Base-by-base conservation (phyloP, 2,797 vertebrate genomes). In the Vespertilio murinus region DNA sequence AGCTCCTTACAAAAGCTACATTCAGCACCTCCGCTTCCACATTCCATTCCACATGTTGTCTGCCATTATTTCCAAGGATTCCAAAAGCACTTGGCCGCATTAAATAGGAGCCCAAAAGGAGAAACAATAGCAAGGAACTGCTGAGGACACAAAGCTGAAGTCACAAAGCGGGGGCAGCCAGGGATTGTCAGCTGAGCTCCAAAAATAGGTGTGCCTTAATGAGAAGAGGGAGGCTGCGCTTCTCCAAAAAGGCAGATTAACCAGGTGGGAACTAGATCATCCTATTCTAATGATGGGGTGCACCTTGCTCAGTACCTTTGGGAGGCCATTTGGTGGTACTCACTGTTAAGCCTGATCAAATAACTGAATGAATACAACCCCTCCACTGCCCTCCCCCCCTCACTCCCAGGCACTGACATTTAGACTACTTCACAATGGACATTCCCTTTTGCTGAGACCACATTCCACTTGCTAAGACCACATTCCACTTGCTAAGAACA, bases 11-110 rank as follows among this genome's bases (percentile, higher is more conserved):
- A 88, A 95, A 95, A 89, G 77, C 94, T 8, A 12, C 80, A 82
- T 56, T 96, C 84, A 61, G 59, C 54, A 47, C 59, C 86, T 88
- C n/a, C n/a, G 33, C 59, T 33, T 49, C 83, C 81, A 94, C 65
- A 69, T 95, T 73, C 74, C 71, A 52, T 35, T 75, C 64, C 1
- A 61, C 0, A 3, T 81, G 35, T 69, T 83, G 85, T 82, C 87
- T 90, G 93, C 84, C 85, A 67, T 89, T 45, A 94, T 91, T 84
- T 88, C 93, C 95, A 59, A 95, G 89, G 79, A 96, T 94, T 96
- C 95, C 87, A 65, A 93, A 93, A 94, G 91, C 67, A 65, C 91
- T 95, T 91, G 92, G 95, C 91, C 0, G 0, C 22, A 2, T 89
- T 93, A 70, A 96, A 65, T 88, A 95, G 75, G 70, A 95, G 59